phyloP scores from a whole-genome alignment of 2,888 invertebrate species.

The Drosophila koepferae region DNA sequence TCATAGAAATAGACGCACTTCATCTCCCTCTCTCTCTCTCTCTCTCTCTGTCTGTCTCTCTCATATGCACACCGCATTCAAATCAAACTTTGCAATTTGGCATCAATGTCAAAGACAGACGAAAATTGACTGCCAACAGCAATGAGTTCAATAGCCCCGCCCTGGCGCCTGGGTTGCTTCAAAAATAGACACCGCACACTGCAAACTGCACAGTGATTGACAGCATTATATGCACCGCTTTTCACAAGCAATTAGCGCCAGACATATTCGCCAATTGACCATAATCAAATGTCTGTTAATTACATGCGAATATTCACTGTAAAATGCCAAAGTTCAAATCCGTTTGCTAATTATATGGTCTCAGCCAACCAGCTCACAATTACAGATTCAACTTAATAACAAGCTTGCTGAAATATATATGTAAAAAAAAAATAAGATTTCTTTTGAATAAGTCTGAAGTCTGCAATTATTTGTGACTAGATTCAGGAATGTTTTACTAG shows the following conservation, averaged over 20 bases:
- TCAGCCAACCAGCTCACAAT: not conserved
- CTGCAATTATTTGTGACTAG: constrained; percentile 7
- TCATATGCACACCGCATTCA: constrained; percentile 35
- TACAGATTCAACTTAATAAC: constrained; percentile 10
- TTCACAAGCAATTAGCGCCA: constrained; percentile 59
- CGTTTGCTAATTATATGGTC: constrained; percentile 19
- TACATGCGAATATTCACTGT: constrained; percentile 10
- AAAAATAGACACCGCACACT: not conserved
- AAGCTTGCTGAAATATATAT: not conserved
- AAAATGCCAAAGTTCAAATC: not conserved
- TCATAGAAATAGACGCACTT: not conserved
- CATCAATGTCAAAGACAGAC: constrained; percentile 76
- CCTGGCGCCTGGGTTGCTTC: not conserved
- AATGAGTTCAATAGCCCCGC: constrained; percentile 49
- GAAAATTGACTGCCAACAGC: constrained; percentile 38
- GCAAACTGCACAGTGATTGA: constrained; percentile 3
- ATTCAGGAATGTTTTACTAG: not conserved
- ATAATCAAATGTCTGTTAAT: constrained; percentile 31
- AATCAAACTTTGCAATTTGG: constrained; percentile 63
- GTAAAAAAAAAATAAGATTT: not conserved
- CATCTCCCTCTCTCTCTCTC: not conserved
- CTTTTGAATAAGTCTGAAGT: not conserved
- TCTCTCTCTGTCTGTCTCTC: not conserved
- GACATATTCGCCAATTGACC: constrained; percentile 36
- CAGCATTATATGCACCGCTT: constrained; percentile 38